Evolutionary conservation across 1,140 invertebrate species (phyloP).

Genomic region (Asbolus verrucosus): DNA sequence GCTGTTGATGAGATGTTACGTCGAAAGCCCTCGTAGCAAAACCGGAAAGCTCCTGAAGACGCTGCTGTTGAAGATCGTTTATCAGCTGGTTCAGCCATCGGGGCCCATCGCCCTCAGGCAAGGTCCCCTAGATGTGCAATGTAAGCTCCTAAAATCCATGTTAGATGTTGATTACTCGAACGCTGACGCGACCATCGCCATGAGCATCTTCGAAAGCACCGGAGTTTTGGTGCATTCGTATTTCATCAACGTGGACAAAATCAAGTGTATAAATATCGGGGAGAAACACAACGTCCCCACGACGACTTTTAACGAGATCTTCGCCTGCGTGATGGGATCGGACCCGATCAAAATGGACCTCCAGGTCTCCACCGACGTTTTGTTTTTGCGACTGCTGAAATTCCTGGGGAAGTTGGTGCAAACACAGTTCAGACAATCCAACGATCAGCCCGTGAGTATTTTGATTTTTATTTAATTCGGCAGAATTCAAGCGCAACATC

Average conservation of each 20-base stretch:
- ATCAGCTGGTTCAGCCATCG: slow-evolving; percentile 76
- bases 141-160: slow-evolving; percentile 77
- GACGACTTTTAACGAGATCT: slow-evolving; percentile 73
- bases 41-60: slow-evolving; percentile 76
- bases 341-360: slow-evolving; percentile 70
- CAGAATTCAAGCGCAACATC: too few species aligned
- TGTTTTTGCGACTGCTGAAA: slow-evolving; percentile 78
- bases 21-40: slow-evolving; percentile 69
- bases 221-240: slow-evolving; percentile 74
- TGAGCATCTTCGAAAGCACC: slow-evolving; percentile 81
- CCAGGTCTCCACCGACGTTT: slow-evolving; percentile 73
- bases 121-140: slow-evolving; percentile 87
- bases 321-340: slow-evolving; percentile 75
- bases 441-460: slow-evolving; percentile 50
- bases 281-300: slow-evolving; percentile 62
- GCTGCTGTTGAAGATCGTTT: slow-evolving; percentile 76
- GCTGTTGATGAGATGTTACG: slow-evolving; percentile 77
- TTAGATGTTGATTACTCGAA: slow-evolving; percentile 76
- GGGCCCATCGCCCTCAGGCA: slow-evolving; percentile 77
- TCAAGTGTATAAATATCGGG: slow-evolving; percentile 67
- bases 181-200: slow-evolving; percentile 77
- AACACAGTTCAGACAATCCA: slow-evolving; percentile 69
- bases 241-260: slow-evolving; percentile 71
- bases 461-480: slow-evolving; percentile 20
- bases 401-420: slow-evolving; percentile 75